Conservation (phyloP, 2,797 vertebrate genomes). For the Parauchenoglanis ngamensis region DNA sequence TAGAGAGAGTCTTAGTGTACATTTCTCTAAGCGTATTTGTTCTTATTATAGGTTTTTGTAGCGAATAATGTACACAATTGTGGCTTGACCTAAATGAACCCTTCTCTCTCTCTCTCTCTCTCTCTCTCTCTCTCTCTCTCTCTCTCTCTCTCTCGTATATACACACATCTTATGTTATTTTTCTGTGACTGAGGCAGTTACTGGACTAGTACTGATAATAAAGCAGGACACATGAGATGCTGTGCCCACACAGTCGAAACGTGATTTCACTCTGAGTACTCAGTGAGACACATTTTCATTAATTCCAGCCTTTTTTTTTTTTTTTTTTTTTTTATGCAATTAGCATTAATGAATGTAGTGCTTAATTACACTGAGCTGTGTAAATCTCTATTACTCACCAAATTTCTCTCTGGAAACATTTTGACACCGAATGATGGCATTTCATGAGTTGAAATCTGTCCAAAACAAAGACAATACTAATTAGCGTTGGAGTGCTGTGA, state of each 20-base stretch:
- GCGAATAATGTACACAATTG: slow-evolving; percentile 21
- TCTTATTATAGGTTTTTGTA: slow-evolving; percentile 36
- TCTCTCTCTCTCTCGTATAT: not conserved
- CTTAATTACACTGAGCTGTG: slow-evolving; percentile 80
- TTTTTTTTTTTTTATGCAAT: slow-evolving; percentile 70
- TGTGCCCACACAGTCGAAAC: slow-evolving; percentile 22
- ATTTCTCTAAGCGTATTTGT: slow-evolving; percentile 54
- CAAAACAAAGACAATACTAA: slow-evolving; percentile 78
- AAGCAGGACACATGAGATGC: slow-evolving; percentile 30
- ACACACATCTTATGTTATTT: slow-evolving; percentile 2
- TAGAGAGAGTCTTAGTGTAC: slow-evolving; percentile 48
- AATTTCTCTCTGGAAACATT: slow-evolving; percentile 77
- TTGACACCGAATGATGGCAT: slow-evolving; percentile 77
- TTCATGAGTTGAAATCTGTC: slow-evolving; percentile 78
- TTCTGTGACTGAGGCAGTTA: slow-evolving; percentile 36
- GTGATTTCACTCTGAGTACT: slow-evolving; percentile 18
- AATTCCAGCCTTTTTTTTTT: slow-evolving; percentile 59
- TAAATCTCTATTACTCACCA: slow-evolving; percentile 74
- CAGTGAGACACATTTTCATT: slow-evolving; percentile 64
- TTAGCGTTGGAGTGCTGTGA: slow-evolving; percentile 67
- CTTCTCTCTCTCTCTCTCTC: not conserved
- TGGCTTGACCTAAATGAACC: slow-evolving; percentile 38
- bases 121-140: not conserved
- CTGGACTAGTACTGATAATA: slow-evolving; percentile 36
- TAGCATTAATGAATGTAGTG: slow-evolving; percentile 79